Percentiles rank a stretch among this genome's conserved stretches.
phyloP scores from a whole-genome alignment of 2,797 vertebrate genomes.

The Pseudocheirus occidentalis region DNA sequence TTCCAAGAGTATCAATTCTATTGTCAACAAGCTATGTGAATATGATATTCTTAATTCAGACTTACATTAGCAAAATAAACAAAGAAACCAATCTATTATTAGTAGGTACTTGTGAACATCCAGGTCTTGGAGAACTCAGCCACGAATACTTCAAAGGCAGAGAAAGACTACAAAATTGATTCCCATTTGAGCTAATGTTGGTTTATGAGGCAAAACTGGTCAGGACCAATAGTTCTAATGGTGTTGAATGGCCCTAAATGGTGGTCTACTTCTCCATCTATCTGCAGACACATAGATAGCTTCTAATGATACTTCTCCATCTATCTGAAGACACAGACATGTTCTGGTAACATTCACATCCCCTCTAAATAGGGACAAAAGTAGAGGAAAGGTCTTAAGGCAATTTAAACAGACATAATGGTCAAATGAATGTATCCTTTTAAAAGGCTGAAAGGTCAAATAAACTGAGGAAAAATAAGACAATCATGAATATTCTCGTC shows the following conservation, averaged over 20 bases:
- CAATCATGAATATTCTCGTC: background rate
- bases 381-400: background rate
- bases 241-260: slow-evolving; percentile 39
- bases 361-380: slow-evolving; percentile 7
- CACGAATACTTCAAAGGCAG: slow-evolving; percentile 71
- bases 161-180: slow-evolving; percentile 37
- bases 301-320: slow-evolving; percentile 16
- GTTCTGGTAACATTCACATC: background rate
- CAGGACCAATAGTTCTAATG: slow-evolving; percentile 66
- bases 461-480: background rate
- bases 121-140: background rate
- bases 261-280: slow-evolving; percentile 47
- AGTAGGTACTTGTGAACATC: slow-evolving; percentile 34
- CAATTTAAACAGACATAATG: background rate
- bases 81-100: slow-evolving; percentile 24
- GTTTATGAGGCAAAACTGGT: slow-evolving; percentile 71
- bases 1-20: slow-evolving; percentile 17
- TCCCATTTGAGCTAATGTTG: slow-evolving; percentile 49
- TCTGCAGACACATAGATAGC: background rate
- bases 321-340: background rate
- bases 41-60: slow-evolving; percentile 32
- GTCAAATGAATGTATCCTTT: background rate
- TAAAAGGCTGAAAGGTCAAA: background rate
- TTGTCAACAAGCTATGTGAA: slow-evolving; percentile 41
- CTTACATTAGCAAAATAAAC: slow-evolving; percentile 53